Evolutionary conservation across 2,797 vertebrate species (phyloP), one percentile per base, ranked within the genome.

Genomic region (Parauchenoglanis ngamensis): DNA sequence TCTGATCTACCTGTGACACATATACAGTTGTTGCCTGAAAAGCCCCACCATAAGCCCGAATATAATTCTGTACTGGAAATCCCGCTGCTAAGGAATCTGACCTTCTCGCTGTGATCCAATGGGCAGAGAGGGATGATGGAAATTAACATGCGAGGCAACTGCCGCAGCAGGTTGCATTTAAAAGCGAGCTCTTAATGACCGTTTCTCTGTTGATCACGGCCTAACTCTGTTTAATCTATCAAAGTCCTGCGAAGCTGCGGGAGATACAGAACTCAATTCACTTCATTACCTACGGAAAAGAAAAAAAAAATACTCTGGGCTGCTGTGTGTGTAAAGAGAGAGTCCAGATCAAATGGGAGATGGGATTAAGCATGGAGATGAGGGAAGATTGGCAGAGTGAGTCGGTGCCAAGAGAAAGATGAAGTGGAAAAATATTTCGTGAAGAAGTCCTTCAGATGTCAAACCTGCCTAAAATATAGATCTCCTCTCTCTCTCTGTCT

Each of bases 151-250:
- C 90, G 73, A 87, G 91, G 92, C 91, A 93, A 94, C 91, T 93
- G 91, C 92, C 59, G 70, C 90, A 87, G 89, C 52, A 88, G 88
- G 88, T 86, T 88, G 73, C 86, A 87, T 90, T 91, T 89, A 86
- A 90, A 92, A 90, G 91, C 72, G 3, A 84, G 78, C 86, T 86
- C 90, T 90, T 90, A 92, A 92, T 91, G 90, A 92, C 92, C 88
- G 88, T 89, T 94, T 91, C 92, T 89, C 86, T 75, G 84, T 89
- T 93, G 91, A 94, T 94, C 93, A 93, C 92, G 90, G 92, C 80
- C 88, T 90, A 84, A 91, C 92, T 90, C 87, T 91, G 87, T 93
- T 94, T 94, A 92, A 94, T 94, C 90, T 86, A 92, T 93, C 92
- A 93, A 93, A 93, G 90, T 90, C 88, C 78, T 79, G 85, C 70